Conservation (phyloP, 2,888 invertebrate genomes). For the Eristalis pertinax region DNA sequence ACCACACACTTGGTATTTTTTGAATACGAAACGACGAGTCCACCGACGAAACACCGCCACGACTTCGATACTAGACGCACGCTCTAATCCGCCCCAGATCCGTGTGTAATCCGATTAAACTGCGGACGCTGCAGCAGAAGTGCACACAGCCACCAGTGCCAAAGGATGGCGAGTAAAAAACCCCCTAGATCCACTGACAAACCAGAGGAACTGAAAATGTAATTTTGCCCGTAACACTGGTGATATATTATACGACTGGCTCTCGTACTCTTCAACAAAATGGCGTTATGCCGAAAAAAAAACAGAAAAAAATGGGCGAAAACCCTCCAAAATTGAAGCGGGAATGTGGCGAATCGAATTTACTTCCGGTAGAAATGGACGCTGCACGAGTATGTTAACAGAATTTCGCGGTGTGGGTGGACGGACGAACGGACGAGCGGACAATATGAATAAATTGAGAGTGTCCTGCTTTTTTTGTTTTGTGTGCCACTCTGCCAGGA, state of each 20-base stretch:
- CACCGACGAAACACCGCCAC: background rate
- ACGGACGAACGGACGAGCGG: constrained; percentile 11
- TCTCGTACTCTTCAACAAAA: constrained; percentile 9
- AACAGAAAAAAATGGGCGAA: background rate
- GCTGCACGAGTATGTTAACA: constrained; percentile 51
- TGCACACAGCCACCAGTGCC: background rate
- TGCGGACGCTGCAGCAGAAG: constrained; percentile 7
- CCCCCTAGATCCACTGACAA: constrained; percentile 14
- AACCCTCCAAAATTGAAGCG: constrained; percentile 3
- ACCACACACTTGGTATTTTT: constrained; percentile 40
- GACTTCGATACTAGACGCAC: background rate
- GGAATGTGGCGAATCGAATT: constrained; percentile 53
- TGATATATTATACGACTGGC: background rate
- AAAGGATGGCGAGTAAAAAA: background rate
- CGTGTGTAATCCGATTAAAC: constrained; percentile 62
- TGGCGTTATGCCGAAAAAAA: background rate
- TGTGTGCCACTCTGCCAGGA: background rate
- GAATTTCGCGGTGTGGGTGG: constrained; percentile 37
- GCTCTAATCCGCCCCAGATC: constrained; percentile 16
- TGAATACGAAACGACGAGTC: constrained; percentile 57
- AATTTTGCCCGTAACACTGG: constrained; percentile 24
- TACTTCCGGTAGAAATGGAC: constrained; percentile 51
- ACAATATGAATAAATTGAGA: constrained; percentile 39
- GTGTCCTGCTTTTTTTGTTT: constrained; percentile 20
- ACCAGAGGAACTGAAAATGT: constrained; percentile 50